Conservation (phyloP, 1,140 invertebrate genomes). For the Solen grandis region DNA sequence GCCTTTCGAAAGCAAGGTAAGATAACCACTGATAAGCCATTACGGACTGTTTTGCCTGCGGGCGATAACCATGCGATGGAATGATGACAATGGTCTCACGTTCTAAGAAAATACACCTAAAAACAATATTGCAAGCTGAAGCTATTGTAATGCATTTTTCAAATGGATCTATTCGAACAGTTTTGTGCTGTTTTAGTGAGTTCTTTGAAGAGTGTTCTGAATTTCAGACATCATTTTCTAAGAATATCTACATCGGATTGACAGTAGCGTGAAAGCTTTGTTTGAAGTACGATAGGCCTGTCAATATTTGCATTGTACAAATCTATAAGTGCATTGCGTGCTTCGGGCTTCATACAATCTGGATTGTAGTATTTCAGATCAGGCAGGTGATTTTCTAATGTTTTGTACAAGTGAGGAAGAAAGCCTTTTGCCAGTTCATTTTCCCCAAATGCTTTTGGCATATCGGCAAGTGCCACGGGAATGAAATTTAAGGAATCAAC, state of each 20-base stretch:
- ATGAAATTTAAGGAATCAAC: too few species aligned
- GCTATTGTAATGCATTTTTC: too few species aligned
- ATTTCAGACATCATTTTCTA: too few species aligned
- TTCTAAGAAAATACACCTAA: conserved; percentile 1
- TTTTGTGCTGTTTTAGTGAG: background rate
- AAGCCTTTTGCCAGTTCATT: conserved; percentile 41
- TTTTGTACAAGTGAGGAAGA: conserved; percentile 42
- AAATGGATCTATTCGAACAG: background rate
- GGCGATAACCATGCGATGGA: background rate
- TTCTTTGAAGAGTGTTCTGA: conserved; percentile 2
- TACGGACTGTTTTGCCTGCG: too few species aligned
- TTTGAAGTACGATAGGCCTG: conserved; percentile 3
- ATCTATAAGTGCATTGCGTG: too few species aligned
- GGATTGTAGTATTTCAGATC: too few species aligned
- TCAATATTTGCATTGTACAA: conserved; percentile 18
- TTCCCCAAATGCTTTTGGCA: conserved; percentile 25
- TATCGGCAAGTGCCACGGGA: too few species aligned
- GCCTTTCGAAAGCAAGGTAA: too few species aligned
- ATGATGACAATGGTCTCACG: conserved; percentile 4
- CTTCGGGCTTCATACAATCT: too few species aligned
- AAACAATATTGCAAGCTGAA: too few species aligned
- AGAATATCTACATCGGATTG: too few species aligned
- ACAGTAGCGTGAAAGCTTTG: conserved; percentile 11
- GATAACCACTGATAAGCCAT: too few species aligned
- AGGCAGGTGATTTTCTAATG: conserved; percentile 4